Conservation (phyloP, 2,797 vertebrate genomes). For the Pseudocheirus occidentalis region DNA sequence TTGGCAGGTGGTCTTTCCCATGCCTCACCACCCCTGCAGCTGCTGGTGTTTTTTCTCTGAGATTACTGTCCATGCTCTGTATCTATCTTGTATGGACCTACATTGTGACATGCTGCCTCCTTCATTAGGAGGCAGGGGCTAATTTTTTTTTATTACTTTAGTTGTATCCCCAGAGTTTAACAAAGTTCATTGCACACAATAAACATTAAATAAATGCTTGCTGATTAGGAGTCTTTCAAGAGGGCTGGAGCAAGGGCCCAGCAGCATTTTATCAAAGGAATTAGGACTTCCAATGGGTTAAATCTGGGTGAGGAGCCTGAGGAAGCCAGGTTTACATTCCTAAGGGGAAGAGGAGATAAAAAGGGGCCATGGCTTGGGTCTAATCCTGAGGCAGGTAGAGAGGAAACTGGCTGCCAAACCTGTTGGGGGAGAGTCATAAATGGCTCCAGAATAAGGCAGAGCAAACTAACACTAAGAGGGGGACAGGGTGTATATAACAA, state of each 20-base stretch:
- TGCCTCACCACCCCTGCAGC: neutral
- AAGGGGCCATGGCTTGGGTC: neutral
- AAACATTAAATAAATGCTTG: neutral
- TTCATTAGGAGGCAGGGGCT: neutral
- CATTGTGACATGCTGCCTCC: neutral
- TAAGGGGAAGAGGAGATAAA: conserved; percentile 27
- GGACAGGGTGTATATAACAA: rapidly evolving
- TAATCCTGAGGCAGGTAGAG: neutral
- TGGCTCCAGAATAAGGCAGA: neutral
- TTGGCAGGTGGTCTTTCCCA: neutral
- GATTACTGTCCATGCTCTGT: neutral
- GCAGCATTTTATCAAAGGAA: neutral
- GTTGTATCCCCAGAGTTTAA: neutral
- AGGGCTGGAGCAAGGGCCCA: neutral
- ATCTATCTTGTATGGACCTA: neutral
- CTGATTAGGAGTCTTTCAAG: neutral
- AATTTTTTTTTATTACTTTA: neutral
- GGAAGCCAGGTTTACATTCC: conserved; percentile 55
- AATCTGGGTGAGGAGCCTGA: conserved; percentile 11
- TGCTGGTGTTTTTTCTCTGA: neutral
- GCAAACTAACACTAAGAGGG: neutral
- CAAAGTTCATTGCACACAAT: neutral
- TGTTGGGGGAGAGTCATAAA: neutral
- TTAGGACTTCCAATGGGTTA: neutral
- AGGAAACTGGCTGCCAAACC: neutral